Base-by-base conservation (phyloP, 2,888 invertebrate species). In the Drosophila conformis region DNA sequence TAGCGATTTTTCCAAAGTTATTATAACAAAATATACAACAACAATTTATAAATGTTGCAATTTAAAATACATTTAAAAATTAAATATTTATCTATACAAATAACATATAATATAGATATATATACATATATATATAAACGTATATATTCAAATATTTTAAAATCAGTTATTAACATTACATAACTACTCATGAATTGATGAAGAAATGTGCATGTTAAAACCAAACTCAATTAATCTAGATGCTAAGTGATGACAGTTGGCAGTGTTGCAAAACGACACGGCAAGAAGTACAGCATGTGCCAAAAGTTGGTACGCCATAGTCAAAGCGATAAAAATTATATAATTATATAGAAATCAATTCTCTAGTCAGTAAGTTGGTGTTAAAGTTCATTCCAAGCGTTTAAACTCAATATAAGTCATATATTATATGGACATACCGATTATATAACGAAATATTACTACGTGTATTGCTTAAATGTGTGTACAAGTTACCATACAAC, bases 391-490 rank as follows among this genome's bases (percentile, higher is more conserved):
- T 83, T 89, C 68, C 56, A 78, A 85, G 53, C 56, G 74, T 80
- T 83, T 82, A 83, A 86, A 88, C 56, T 80, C 66, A 74, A 69
- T 68, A 67, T 62, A 57, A 67, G 56, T 61, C 36, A 61, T 65
- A 77, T 51, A 62, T 51, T 69, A 80, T 82, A 80, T 74, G 82
- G 57, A 62, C 69, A 80, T 83, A 78, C 61, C 58, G 61, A 73
- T 59, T 63, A 86, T 81, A 82, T 82, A 73, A 80, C 38, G 21
- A 75, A 70, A 68, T 80, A 85, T 79, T 74, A 80, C 49, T 64
- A 82, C 69, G 69, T 82, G 73, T 87, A 85, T 87, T 83, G 68
- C 74, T 80, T 84, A 82, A 84, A 84, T 82, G 81, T 84, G 73
- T 87, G 84, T 82, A 87, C 73, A 74, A 82, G 85, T 84, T 86